Evolutionary conservation across 2,113 vertebrate genomes (phyloP).

Genomic region (Myiopsitta monachus): DNA sequence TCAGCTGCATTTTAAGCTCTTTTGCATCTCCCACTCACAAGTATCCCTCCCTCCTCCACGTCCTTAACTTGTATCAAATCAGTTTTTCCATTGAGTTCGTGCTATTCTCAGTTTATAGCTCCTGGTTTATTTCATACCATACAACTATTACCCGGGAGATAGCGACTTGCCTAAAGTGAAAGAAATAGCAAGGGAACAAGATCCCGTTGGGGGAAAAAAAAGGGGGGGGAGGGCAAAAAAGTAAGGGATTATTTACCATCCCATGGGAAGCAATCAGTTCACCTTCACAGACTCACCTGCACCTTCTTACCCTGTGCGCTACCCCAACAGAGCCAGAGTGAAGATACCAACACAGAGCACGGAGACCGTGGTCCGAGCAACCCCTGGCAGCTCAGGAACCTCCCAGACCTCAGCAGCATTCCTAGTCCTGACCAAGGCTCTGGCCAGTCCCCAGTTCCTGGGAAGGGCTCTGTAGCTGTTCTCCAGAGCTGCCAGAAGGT

Average conservation of each 20-base stretch:
- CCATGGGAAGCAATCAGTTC: fast-evolving
- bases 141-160: neutral
- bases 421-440: neutral
- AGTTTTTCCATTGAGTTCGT: neutral
- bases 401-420: neutral
- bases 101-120: neutral
- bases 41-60: neutral
- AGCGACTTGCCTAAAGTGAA: fast-evolving
- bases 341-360: fast-evolving
- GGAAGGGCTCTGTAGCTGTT: neutral
- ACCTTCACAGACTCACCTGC: neutral
- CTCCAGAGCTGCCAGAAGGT: neutral
- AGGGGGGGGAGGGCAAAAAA: neutral
- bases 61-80: neutral
- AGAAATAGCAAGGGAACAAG: neutral
- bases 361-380: fast-evolving
- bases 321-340: fast-evolving
- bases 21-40: neutral
- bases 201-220: fast-evolving
- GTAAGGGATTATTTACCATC: neutral
- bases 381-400: neutral
- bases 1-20: neutral
- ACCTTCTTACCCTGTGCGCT: fast-evolving
- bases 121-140: neutral
- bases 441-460: fast-evolving